Conservation (phyloP, 2,113 vertebrate genomes). For the Syrmaticus mikado region DNA sequence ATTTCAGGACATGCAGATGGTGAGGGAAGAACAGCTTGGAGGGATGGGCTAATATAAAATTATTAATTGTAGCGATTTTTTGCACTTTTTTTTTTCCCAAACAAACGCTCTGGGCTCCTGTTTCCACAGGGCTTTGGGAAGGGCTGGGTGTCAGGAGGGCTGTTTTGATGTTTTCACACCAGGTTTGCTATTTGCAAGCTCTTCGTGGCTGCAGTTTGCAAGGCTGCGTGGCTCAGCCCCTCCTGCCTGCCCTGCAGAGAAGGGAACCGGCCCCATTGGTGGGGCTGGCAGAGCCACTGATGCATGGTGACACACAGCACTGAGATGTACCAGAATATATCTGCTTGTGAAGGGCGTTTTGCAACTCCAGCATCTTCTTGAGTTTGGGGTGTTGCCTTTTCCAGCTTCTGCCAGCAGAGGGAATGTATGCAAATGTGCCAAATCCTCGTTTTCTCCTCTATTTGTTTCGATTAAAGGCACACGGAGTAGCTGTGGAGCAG, state of each 20-base stretch:
- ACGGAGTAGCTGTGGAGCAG: background rate
- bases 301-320: fast-evolving
- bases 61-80: constrained; percentile 32
- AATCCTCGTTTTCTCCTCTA: background rate
- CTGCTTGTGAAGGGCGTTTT: fast-evolving
- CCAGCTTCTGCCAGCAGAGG: constrained; percentile 61
- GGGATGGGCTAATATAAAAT: constrained; percentile 50
- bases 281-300: fast-evolving
- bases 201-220: fast-evolving
- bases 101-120: fast-evolving
- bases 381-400: constrained; percentile 46
- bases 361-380: fast-evolving
- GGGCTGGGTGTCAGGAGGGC: fast-evolving
- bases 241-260: fast-evolving
- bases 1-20: constrained; percentile 69
- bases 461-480: background rate
- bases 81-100: background rate
- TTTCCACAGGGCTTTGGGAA: fast-evolving
- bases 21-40: constrained; percentile 66
- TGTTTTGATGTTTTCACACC: fast-evolving
- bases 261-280: fast-evolving
- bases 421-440: constrained; percentile 20
- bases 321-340: fast-evolving
- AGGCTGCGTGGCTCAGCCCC: fast-evolving
- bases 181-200: fast-evolving